Percentiles rank a stretch among this genome's conserved stretches.
These are phyloP conservation scores for Dichetophora obliterata DNA, from an alignment of 2,888 invertebrate species.

Conservation along the genomic window DNA sequence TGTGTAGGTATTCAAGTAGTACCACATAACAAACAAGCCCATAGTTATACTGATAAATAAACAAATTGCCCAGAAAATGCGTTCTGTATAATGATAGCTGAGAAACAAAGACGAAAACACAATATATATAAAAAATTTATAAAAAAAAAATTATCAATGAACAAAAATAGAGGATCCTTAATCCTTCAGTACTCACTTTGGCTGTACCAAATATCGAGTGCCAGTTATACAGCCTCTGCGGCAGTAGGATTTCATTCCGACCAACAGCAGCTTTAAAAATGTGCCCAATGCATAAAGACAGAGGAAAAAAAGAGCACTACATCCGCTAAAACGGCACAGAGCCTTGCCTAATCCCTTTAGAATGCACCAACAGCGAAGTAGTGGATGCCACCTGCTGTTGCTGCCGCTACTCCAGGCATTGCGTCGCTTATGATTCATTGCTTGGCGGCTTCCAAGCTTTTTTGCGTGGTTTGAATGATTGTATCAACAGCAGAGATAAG, in stretches of 20 bases:
- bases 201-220: neutral
- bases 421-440: slow-evolving; percentile 10
- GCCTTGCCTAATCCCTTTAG: slow-evolving; percentile 19
- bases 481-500: too few relatives aligned
- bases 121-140: neutral
- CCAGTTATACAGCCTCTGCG: neutral
- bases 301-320: neutral
- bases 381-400: neutral
- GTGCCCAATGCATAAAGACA: neutral
- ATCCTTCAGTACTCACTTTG: neutral
- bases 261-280: neutral
- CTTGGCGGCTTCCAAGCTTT: neutral
- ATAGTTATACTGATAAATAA: neutral
- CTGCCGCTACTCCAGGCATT: neutral
- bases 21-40: neutral
- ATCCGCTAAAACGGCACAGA: neutral
- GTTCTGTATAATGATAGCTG: slow-evolving; percentile 2
- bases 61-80: neutral
- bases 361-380: slow-evolving; percentile 15
- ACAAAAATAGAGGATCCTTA: neutral
- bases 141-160: neutral
- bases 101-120: neutral
- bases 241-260: neutral
- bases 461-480: too few relatives aligned
- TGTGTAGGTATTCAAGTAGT: neutral